phyloP scores from a whole-genome alignment of 2,888 invertebrate genomes.

The Sphaerophoria taeniata region DNA sequence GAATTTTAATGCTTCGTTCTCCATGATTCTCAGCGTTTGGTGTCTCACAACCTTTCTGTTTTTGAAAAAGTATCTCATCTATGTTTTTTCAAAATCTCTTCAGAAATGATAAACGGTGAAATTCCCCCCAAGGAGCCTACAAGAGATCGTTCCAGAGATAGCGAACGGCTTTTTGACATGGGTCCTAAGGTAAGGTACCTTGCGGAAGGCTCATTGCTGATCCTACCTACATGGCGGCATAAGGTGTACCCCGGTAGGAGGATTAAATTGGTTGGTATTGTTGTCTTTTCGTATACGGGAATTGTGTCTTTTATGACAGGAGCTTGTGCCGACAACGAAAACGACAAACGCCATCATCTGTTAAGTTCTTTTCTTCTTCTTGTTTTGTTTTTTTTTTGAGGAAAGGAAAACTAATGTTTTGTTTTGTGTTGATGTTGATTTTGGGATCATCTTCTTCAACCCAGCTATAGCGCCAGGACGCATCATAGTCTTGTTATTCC shows the following conservation, averaged over 20 bases:
- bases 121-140: too few relatives aligned
- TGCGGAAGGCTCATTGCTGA: background rate
- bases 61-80: too few relatives aligned
- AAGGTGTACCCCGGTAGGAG: slow-evolving; percentile 71
- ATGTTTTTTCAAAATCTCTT: too few relatives aligned
- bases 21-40: too few relatives aligned
- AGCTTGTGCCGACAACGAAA: slow-evolving; percentile 56
- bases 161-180: slow-evolving; percentile 50
- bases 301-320: slow-evolving; percentile 62
- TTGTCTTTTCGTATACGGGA: slow-evolving; percentile 38
- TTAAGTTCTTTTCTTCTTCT: slow-evolving; percentile 46
- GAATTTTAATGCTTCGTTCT: too few relatives aligned
- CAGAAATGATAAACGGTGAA: too few relatives aligned
- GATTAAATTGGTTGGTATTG: slow-evolving; percentile 55
- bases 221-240: background rate
- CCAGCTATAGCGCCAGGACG: background rate
- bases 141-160: too few relatives aligned
- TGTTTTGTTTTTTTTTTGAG: too few relatives aligned
- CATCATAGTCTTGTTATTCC: background rate
- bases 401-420: slow-evolving; percentile 63
- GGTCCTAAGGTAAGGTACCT: slow-evolving; percentile 7
- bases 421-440: slow-evolving; percentile 44
- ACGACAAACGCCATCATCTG: slow-evolving; percentile 55
- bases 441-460: slow-evolving; percentile 24
- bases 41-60: too few relatives aligned